Evolutionary conservation across 2,797 vertebrate species (phyloP).

Genomic region (Leucoraja ocellata): DNA sequence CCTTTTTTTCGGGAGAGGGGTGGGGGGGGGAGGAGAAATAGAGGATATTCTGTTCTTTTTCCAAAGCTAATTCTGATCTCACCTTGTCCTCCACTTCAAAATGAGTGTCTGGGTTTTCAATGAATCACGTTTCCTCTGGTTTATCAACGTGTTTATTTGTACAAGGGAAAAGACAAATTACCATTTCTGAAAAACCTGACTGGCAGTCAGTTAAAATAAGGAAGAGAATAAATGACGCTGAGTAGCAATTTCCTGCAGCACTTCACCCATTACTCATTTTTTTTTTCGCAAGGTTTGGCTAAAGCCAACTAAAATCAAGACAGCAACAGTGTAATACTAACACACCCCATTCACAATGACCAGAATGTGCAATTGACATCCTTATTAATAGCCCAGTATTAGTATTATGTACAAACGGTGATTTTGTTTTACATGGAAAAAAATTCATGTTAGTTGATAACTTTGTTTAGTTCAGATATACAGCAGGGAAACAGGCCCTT

Average conservation of each 20-base stretch:
- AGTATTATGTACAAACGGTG: background rate
- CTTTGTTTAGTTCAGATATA: too few species aligned
- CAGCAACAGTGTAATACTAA: background rate
- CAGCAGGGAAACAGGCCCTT: too few species aligned
- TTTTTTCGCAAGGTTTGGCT: background rate
- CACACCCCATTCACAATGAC: background rate
- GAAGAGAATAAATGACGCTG: slow-evolving; percentile 34
- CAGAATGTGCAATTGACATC: background rate
- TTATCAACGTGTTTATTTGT: slow-evolving; percentile 55
- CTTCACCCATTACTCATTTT: slow-evolving; percentile 33
- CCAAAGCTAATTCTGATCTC: slow-evolving; percentile 32
- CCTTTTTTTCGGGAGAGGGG: too few species aligned
- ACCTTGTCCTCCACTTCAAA: slow-evolving; percentile 39
- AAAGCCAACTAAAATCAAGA: background rate
- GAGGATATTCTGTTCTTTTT: slow-evolving; percentile 12
- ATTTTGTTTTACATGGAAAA: too few species aligned
- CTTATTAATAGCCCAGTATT: background rate
- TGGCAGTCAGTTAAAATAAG: slow-evolving; percentile 34
- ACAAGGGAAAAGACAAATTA: slow-evolving; percentile 57
- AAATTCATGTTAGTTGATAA: too few species aligned
- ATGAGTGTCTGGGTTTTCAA: slow-evolving; percentile 28
- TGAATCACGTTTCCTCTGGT: slow-evolving; percentile 46
- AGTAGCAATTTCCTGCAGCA: slow-evolving; percentile 35
- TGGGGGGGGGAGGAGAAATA: too few species aligned
- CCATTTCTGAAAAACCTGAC: slow-evolving; percentile 36